Conservation (phyloP, 2,113 vertebrate genomes). For the Poeciliopsis occidentalis region DNA sequence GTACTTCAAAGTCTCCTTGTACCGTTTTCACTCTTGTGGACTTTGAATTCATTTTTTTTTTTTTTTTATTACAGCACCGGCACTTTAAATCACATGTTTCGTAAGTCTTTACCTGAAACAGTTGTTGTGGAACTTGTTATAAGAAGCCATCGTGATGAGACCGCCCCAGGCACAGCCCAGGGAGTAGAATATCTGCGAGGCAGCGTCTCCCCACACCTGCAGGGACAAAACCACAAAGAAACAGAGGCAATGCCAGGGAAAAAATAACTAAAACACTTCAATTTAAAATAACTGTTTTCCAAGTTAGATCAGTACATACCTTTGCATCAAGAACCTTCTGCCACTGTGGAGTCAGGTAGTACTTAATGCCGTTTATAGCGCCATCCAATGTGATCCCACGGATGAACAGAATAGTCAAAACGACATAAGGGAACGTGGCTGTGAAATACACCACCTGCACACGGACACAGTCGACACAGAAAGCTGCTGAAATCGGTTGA, state of each 20-base stretch:
- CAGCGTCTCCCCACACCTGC: constrained; percentile 97
- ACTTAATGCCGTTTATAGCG: constrained; percentile 90
- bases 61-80: neutral
- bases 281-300: neutral
- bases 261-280: neutral
- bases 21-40: too few relatives aligned
- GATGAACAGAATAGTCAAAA: constrained; percentile 96
- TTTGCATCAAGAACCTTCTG: constrained; percentile 96
- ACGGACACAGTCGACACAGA: neutral
- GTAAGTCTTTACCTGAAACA: constrained; percentile 88
- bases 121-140: too few relatives aligned
- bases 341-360: constrained; percentile 98
- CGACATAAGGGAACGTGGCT: constrained; percentile 95
- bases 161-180: constrained; percentile 97
- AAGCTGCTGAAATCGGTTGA: constrained; percentile 2
- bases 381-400: constrained; percentile 95
- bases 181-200: constrained; percentile 98
- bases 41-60: too few relatives aligned
- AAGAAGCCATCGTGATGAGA: too few relatives aligned
- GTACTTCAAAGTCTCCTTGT: too few relatives aligned
- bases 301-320: constrained; percentile 73
- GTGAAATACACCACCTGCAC: constrained; percentile 97
- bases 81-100: neutral
- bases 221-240: constrained; percentile 6
- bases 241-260: neutral